These are phyloP conservation scores for Agrotis segetum DNA, from an alignment of 2,888 invertebrate genomes.

Conservation along the genomic window DNA sequence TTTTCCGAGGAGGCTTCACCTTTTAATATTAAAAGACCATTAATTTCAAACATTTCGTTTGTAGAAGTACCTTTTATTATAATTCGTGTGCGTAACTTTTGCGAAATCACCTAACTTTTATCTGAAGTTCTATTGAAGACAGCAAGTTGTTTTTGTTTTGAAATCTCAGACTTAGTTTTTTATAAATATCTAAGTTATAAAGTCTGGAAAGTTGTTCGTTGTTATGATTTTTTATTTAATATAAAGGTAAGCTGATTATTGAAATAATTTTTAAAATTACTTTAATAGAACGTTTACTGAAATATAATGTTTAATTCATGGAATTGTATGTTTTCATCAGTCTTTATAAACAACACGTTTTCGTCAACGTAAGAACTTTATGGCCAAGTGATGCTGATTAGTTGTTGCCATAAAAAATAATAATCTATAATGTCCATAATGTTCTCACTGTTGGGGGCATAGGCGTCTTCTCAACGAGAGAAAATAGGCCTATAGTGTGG, in stretches of 20 bases:
- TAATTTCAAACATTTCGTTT: constrained; percentile 14
- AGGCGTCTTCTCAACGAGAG: too few relatives aligned
- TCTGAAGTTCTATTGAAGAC: constrained; percentile 19
- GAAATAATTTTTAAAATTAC: constrained; percentile 22
- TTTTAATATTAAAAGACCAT: constrained; percentile 11
- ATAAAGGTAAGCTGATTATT: background rate
- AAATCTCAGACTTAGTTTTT: constrained; percentile 17
- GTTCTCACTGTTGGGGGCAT: too few relatives aligned
- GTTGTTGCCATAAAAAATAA: background rate
- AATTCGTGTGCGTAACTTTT: constrained; percentile 28
- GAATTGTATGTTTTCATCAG: background rate
- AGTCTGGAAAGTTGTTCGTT: constrained; percentile 35
- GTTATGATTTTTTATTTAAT: constrained; percentile 19
- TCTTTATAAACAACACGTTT: constrained; percentile 6
- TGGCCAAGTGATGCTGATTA: constrained; percentile 11
- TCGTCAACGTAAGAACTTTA: constrained; percentile 18
- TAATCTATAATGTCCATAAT: too few relatives aligned
- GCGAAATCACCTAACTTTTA: constrained; percentile 22
- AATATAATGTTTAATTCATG: constrained; percentile 1
- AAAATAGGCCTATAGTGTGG: too few relatives aligned
- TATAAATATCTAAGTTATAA: constrained; percentile 21
- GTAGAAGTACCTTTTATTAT: constrained; percentile 10
- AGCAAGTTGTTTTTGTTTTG: constrained; percentile 25
- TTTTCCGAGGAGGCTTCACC: constrained; percentile 14
- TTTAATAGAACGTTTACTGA: too few relatives aligned